Conservation (phyloP, 2,113 vertebrate species). For the Prunella fulvescens region DNA sequence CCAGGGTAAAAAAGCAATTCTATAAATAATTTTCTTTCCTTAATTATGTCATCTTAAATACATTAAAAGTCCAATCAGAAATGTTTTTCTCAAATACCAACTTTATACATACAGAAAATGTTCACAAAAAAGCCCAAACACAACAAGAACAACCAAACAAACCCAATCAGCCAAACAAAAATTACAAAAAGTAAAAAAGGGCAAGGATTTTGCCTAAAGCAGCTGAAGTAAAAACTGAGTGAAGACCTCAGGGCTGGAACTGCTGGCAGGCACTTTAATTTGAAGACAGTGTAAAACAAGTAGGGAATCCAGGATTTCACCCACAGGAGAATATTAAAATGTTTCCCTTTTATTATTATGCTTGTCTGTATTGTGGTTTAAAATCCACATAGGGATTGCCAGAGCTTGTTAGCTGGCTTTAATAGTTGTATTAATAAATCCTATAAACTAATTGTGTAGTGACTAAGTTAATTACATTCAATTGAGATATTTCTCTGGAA, state of each 20-base stretch:
- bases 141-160: background rate
- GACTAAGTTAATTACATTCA: conserved; percentile 51
- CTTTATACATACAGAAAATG: background rate
- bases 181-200: background rate
- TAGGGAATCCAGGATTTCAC: background rate
- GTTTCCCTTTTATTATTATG: background rate
- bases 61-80: background rate
- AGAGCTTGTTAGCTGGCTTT: conserved; percentile 64
- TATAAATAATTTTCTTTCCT: background rate
- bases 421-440: conserved; percentile 66
- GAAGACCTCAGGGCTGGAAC: background rate
- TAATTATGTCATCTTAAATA: background rate
- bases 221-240: background rate
- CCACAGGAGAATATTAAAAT: background rate
- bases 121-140: background rate
- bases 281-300: background rate
- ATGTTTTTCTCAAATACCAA: background rate
- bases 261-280: conserved; percentile 19
- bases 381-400: conserved; percentile 46
- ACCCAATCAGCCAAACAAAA: background rate
- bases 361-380: conserved; percentile 6
- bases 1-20: background rate
- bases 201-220: background rate
- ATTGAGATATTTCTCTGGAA: conserved; percentile 40
- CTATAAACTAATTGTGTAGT: conserved; percentile 51